phyloP scores from a whole-genome alignment of 2,113 vertebrate species.

The Cichladusa arquata region DNA sequence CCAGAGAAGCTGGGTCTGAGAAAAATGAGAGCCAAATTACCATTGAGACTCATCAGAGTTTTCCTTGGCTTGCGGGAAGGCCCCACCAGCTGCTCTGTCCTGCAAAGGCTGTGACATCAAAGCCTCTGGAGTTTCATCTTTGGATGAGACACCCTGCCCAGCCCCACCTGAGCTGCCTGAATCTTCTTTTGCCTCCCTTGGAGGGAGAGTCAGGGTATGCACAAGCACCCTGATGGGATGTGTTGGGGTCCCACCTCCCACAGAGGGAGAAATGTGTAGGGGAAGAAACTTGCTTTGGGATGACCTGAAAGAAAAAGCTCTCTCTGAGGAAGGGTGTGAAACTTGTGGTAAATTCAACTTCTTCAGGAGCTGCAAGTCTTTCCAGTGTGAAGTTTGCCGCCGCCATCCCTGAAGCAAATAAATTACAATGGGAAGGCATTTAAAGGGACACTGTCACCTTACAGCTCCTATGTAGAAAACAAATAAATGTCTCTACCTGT shows the following conservation, averaged over 20 bases:
- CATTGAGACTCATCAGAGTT: rapidly evolving
- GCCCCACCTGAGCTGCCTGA: background rate
- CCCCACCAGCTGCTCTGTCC: background rate
- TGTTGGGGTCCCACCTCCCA: rapidly evolving
- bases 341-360: background rate
- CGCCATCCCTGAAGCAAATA: background rate
- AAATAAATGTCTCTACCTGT: background rate
- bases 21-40: background rate
- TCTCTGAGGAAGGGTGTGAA: background rate
- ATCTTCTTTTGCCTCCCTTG: background rate
- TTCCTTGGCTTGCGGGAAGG: background rate
- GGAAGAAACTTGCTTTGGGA: background rate
- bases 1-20: background rate
- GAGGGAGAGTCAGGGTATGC: too few species aligned
- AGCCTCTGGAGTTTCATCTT: background rate
- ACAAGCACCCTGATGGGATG: background rate
- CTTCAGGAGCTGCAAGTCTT: background rate
- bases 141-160: background rate
- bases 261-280: background rate
- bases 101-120: background rate
- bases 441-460: slow-evolving; percentile 19
- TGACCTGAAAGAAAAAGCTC: background rate
- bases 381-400: background rate
- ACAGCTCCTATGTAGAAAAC: background rate
- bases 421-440: background rate